Evolutionary conservation across 2,888 invertebrate genomes (phyloP), one percentile per base, ranked within the genome.

Genomic region (Phorcus lineatus): DNA sequence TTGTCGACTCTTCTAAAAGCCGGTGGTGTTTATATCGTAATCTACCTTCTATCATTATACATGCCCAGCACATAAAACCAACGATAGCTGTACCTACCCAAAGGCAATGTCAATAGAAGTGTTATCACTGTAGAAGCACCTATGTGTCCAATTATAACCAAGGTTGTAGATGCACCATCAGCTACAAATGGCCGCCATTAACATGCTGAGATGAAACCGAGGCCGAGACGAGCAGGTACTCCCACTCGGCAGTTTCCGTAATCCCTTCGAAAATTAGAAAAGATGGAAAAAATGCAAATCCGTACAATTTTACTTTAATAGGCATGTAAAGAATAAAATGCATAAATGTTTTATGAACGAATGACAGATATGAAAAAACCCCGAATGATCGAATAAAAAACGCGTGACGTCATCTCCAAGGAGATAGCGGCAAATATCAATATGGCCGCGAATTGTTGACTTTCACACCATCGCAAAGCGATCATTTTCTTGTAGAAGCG

Each of bases 131-230:
- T 6, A 62, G 28, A 24, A 62, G 62, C 62, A 62, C 24, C 62
- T 28, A 62, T 28, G 28, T 62, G 62, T 62, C 62, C 62, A 62
- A 62, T 62, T 62, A 62, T 74, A 22, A 52, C 24, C 70, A 67
- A 77, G 77, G 81, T 81, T 82, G 87, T 83, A 87, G 87, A 86
- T 88, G 87, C 83, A 85, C 84, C 86, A 86, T 85, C 86, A 83
- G 83, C 83, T 84, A 87, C 84, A 88, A 85, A 87, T 86, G 88
- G 90, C 89, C 87, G 90, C 90, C 90, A 90, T 90, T 90, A 88
- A 86, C 87, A 88, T 88, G 83, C 85, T 84, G 83, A 84, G 82
- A 76, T 79, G 54, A 62, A 67, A 80, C n/a, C 67, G 66, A 77
- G 77, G 77, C 66, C 83, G 87, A 84, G 79, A 80, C 83, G 24